Evolutionary conservation across 1,140 invertebrate genomes (phyloP), one percentile per base, ranked within the genome.

Genomic region (Drosophila nannoptera): DNA sequence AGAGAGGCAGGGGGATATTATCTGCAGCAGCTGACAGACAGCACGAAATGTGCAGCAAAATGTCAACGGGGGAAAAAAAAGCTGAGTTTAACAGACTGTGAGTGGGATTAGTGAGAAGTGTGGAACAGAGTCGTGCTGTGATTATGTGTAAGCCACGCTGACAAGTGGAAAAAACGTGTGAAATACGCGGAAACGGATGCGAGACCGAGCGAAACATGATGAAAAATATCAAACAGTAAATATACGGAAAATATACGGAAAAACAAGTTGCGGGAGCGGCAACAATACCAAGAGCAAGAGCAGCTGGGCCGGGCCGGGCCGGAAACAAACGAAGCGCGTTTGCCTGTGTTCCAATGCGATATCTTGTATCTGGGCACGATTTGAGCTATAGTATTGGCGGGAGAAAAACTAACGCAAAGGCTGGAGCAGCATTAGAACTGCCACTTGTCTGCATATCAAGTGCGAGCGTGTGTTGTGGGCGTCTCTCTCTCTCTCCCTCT

Each of bases 161-260:
- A 86, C 81, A 86, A 86, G 77, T 87, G 80, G 70, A 61, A 73
- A 61, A 69, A 77, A 86, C 69, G 80, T 86, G 80, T 69, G 58
- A 76, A 78, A 80, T 56, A 69, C 80, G 68, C 72, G 59, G 52
- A 83, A 83, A 83, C 65, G 72, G 54, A 82, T 54, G 59, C 36
- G 52, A 67, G 69, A 77, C 53, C 53, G 62, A 67, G 46, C 59
- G 70, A 68, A 86, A 73, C 76, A 73, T 70, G 66, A 60, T 63
- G 64, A 70, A 70, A 75, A 70, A 71, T 77, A 74, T 80, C 74
- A 74, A 80, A 77, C 60, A 54, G 62, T 69, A 80, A 78, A 56
- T 43, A 12, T 29, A 55, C 22, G 22, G 22, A 55, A 80, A 78
- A 56, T 43, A 12, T 29, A 55, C 22, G 22, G 22, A 55, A 55